Conservation (phyloP, 1,140 invertebrate genomes). For the Hydropsyche tenuis region DNA sequence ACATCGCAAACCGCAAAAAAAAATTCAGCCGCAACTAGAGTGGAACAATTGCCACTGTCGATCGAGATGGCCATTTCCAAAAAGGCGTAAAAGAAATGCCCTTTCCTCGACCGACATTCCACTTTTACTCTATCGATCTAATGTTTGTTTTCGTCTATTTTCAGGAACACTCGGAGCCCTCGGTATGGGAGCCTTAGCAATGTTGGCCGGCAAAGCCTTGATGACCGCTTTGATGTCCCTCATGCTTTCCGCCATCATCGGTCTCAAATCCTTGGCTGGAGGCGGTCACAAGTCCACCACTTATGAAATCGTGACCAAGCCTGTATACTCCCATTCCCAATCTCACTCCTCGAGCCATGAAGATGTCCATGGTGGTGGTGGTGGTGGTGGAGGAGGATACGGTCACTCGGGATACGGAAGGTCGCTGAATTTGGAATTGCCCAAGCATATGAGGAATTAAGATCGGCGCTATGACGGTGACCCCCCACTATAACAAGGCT, state of each 20-base stretch:
- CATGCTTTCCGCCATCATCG: slow-evolving; percentile 77
- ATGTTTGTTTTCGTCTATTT: slow-evolving; percentile 33
- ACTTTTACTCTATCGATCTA: background rate
- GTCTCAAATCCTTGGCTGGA: slow-evolving; percentile 73
- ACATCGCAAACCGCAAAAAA: no score
- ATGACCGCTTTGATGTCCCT: slow-evolving; percentile 83
- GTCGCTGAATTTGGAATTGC: slow-evolving; percentile 52
- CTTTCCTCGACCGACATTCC: background rate
- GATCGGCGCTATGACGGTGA: background rate
- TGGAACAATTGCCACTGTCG: background rate
- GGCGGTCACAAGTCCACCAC: slow-evolving; percentile 76
- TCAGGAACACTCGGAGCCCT: slow-evolving; percentile 75
- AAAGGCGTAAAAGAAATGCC: background rate
- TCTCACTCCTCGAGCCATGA: slow-evolving; percentile 74
- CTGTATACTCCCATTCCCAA: slow-evolving; percentile 75
- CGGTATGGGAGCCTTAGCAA: slow-evolving; percentile 75
- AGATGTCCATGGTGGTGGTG: slow-evolving; percentile 67
- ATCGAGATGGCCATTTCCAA: background rate
- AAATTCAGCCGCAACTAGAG: background rate
- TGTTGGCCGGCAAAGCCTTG: slow-evolving; percentile 82
- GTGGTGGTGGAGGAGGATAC: slow-evolving; percentile 63
- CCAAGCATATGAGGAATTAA: slow-evolving; percentile 38
- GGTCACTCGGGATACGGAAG: slow-evolving; percentile 69
- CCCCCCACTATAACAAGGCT: slow-evolving; percentile 4
- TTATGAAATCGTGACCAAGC: slow-evolving; percentile 84